Conservation (phyloP, 2,113 vertebrate species). For the Triplophysa dalaica region DNA sequence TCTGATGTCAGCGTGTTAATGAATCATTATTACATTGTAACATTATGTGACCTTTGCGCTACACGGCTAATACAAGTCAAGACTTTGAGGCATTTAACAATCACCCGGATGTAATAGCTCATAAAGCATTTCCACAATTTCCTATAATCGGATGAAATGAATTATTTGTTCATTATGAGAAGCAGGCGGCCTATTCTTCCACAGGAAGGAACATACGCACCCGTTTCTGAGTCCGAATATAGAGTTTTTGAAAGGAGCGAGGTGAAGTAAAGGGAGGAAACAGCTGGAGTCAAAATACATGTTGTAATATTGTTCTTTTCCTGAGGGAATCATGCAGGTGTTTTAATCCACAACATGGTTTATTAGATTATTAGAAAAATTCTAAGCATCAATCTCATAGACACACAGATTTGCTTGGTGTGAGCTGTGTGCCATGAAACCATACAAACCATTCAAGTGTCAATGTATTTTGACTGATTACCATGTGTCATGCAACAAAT, state of each 20-base stretch:
- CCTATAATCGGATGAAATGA: conserved; percentile 20
- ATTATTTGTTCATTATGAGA: conserved; percentile 28
- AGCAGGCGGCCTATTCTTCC: conserved; percentile 21
- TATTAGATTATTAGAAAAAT: no score
- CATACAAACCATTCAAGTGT: no score
- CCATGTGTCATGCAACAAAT: no score
- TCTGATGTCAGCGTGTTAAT: not conserved
- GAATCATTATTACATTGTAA: not conserved
- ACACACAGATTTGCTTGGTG: no score
- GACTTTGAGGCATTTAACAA: conserved; percentile 2
- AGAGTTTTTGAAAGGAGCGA: not conserved
- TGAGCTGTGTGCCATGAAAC: no score
- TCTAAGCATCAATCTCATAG: not conserved
- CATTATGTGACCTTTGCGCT: not conserved
- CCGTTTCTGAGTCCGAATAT: no score
- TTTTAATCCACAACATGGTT: not conserved
- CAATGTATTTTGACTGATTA: no score
- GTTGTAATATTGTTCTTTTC: not conserved
- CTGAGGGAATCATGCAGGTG: not conserved
- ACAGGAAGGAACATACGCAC: conserved; percentile 11
- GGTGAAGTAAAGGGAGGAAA: conserved; percentile 21
- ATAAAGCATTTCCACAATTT: conserved; percentile 18
- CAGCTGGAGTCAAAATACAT: conserved; percentile 34
- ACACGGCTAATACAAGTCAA: not conserved
- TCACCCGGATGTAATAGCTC: conserved; percentile 9